Evolutionary conservation across 2,888 invertebrate genomes (phyloP).

Genomic region (Hemicrepidius hirtus): DNA sequence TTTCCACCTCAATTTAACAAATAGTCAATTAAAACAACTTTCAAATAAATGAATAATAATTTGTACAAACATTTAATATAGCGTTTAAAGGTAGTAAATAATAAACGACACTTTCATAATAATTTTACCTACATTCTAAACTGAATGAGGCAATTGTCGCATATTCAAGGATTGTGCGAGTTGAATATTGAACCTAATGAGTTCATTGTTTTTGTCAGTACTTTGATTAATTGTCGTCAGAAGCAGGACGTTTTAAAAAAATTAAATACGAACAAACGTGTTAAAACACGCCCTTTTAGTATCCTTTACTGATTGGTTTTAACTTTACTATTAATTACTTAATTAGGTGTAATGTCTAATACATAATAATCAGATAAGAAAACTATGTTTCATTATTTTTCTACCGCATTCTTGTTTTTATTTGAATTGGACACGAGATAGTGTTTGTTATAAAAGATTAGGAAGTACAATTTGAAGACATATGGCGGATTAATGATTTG

Average conservation of each 20-base stretch:
- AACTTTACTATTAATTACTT: not conserved
- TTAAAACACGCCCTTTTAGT: conserved; percentile 21
- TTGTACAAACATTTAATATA: conserved; percentile 17
- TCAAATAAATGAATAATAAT: conserved; percentile 30
- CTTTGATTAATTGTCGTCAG: conserved; percentile 4
- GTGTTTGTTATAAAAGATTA: too few species aligned
- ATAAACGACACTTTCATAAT: conserved; percentile 19
- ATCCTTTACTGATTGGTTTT: not conserved
- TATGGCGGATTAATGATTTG: not conserved
- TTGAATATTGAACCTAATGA: conserved; percentile 13
- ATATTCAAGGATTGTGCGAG: conserved; percentile 22
- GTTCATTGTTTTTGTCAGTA: not conserved
- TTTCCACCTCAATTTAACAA: conserved; percentile 4
- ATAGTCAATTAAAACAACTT: conserved; percentile 17
- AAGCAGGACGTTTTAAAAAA: not conserved
- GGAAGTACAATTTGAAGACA: too few species aligned
- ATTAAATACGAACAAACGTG: not conserved
- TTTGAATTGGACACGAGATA: too few species aligned
- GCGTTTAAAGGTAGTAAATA: conserved; percentile 3
- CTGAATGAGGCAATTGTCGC: conserved; percentile 21
- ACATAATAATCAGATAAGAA: not conserved
- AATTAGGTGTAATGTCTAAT: conserved; percentile 2
- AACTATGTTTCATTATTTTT: not conserved
- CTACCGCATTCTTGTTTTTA: not conserved
- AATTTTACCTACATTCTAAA: conserved; percentile 35